phyloP scores from a whole-genome alignment of 1,140 invertebrate genomes.

The Drosophila sturtevanti region DNA sequence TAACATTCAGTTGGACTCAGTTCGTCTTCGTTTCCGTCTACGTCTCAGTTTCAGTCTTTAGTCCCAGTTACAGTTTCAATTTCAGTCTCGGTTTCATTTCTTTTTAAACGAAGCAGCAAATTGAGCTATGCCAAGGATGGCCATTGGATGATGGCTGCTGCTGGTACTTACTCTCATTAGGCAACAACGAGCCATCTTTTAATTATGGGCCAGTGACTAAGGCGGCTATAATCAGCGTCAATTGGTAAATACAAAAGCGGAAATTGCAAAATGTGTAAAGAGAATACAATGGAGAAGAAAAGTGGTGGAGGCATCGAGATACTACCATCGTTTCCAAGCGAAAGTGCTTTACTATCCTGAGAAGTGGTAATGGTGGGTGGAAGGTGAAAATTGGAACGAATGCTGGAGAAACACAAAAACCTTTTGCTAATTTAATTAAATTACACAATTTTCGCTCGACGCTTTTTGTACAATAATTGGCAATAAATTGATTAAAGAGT shows the following conservation, averaged over 20 bases:
- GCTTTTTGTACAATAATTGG: slow-evolving; percentile 77
- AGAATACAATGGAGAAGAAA: not conserved
- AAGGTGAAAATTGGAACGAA: not conserved
- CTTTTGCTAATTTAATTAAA: slow-evolving; percentile 80
- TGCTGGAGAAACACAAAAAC: slow-evolving; percentile 64
- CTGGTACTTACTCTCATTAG: slow-evolving; percentile 53
- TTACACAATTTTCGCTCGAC: slow-evolving; percentile 73
- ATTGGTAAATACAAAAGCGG: slow-evolving; percentile 77
- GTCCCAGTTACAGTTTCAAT: not conserved
- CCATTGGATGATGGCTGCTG: not conserved
- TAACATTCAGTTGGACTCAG: not conserved
- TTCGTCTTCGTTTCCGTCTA: not conserved
- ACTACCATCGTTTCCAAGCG: not conserved
- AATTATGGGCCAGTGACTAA: slow-evolving; percentile 72
- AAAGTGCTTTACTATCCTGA: not conserved
- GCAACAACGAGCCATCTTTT: slow-evolving; percentile 54
- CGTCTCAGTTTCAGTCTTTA: not conserved
- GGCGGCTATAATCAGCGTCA: slow-evolving; percentile 74
- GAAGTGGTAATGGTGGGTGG: not conserved
- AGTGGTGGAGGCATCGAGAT: not conserved
- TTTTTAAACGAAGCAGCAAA: slow-evolving; percentile 3
- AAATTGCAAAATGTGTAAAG: slow-evolving; percentile 61
- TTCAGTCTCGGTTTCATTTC: too few relatives aligned
- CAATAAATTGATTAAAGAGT: slow-evolving; percentile 79
- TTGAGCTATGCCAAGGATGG: slow-evolving; percentile 5